These are phyloP conservation scores for Coelogynopora nodosa DNA, from an alignment of 2,888 invertebrate species.

Conservation along the genomic window DNA sequence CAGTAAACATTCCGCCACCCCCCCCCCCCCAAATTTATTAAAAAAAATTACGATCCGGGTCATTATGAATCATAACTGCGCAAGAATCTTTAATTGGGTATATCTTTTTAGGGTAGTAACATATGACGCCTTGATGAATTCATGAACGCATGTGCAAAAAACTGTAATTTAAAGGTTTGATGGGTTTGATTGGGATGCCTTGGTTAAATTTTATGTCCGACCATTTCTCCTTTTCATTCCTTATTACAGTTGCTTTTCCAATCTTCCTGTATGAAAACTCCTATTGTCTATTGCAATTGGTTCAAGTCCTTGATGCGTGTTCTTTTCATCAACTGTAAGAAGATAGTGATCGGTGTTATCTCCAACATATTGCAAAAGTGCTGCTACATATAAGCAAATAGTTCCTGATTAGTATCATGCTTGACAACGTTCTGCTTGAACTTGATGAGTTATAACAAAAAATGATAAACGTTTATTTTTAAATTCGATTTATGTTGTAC, in stretches of 20 bases:
- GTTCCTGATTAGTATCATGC: not conserved
- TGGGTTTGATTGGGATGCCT: not conserved
- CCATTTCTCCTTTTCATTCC: not conserved
- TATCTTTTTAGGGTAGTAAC: too few relatives aligned
- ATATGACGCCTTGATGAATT: not conserved
- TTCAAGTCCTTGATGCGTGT: not conserved
- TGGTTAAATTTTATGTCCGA: not conserved
- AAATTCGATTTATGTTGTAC: too few relatives aligned
- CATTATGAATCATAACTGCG: too few relatives aligned
- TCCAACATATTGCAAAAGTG: not conserved
- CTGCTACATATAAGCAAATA: not conserved
- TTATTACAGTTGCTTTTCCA: too few relatives aligned
- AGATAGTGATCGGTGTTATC: not conserved
- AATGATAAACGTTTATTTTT: not conserved
- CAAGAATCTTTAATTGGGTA: too few relatives aligned
- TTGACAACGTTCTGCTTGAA: not conserved
- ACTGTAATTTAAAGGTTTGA: not conserved
- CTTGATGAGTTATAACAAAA: not conserved
- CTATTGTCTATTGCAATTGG: not conserved
- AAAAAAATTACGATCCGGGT: too few relatives aligned
- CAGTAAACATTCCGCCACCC: too few relatives aligned
- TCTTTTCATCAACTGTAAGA: not conserved
- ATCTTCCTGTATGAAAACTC: too few relatives aligned
- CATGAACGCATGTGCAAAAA: not conserved
- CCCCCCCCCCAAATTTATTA: too few relatives aligned